phyloP scores from a whole-genome alignment of 1,140 invertebrate species.

The Neocloeon triangulifer region DNA sequence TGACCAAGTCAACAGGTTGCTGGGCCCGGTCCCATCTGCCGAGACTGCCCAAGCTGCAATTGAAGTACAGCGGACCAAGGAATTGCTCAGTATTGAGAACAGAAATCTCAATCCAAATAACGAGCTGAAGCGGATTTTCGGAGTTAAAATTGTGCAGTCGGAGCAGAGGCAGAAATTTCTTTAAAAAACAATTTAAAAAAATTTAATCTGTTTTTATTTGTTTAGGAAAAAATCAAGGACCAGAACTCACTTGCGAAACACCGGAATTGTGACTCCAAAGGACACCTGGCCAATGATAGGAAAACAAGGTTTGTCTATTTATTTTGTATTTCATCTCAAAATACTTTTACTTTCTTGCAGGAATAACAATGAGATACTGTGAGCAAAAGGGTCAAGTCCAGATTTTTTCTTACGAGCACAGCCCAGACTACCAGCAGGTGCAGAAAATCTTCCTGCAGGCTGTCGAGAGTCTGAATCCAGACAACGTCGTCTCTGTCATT shows the following conservation, averaged over 20 bases:
- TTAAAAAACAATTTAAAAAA: conserved; percentile 5
- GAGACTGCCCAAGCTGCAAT: conserved; percentile 11
- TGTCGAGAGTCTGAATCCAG: conserved; percentile 56
- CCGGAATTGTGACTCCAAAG: conserved; percentile 32
- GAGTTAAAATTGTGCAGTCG: conserved; percentile 47
- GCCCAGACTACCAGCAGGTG: conserved; percentile 44
- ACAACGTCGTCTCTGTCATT: conserved; percentile 55
- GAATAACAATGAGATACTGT: conserved; percentile 47
- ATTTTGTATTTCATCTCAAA: conserved; percentile 3
- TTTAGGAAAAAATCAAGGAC: conserved; percentile 4
- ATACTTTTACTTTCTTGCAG: conserved; percentile 14
- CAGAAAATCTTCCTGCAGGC: conserved; percentile 52
- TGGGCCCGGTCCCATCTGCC: conserved; percentile 27
- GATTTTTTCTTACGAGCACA: conserved; percentile 66
- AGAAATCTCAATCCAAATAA: conserved; percentile 62
- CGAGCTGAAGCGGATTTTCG: conserved; percentile 69
- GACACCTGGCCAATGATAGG: conserved; percentile 39
- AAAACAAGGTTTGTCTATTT: conserved; percentile 25
- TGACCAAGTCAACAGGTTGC: conserved; percentile 48
- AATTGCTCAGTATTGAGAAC: conserved; percentile 34
- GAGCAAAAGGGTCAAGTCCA: conserved; percentile 23
- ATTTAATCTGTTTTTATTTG: conserved; percentile 5
- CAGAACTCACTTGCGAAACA: conserved; percentile 23
- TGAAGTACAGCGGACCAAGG: conserved; percentile 15
- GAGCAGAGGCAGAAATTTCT: conserved; percentile 28